Evolutionary conservation across 2,888 invertebrate species (phyloP).

Genomic region (Pterobdella sp.): DNA sequence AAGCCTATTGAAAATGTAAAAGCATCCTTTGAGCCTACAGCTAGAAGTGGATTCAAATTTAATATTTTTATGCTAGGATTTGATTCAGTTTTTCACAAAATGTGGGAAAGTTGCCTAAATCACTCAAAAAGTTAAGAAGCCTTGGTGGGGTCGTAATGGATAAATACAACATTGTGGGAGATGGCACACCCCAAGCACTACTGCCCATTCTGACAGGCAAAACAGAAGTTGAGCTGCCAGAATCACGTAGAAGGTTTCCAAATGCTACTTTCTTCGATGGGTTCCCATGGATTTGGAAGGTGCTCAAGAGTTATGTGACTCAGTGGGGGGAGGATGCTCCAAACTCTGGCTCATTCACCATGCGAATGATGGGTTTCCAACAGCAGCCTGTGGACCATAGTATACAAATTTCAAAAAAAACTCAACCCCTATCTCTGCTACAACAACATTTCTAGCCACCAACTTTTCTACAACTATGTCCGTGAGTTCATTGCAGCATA

Average conservation of each 20-base stretch:
- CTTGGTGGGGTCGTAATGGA: constrained; percentile 43
- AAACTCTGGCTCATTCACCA: constrained; percentile 76
- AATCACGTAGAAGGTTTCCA: constrained; percentile 38
- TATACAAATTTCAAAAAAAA: constrained; percentile 59
- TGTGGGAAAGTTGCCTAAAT: constrained; percentile 45
- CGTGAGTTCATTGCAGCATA: constrained; percentile 60
- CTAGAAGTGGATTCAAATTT: constrained; percentile 28
- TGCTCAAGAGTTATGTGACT: constrained; percentile 61
- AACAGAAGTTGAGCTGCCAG: constrained; percentile 37
- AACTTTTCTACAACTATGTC: constrained; percentile 50
- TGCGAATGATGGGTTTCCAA: constrained; percentile 76
- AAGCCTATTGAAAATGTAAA: constrained; percentile 26
- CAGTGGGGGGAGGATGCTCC: constrained; percentile 73
- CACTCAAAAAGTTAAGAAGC: constrained; percentile 35
- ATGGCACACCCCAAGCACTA: constrained; percentile 39
- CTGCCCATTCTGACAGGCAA: constrained; percentile 40
- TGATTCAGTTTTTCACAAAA: constrained; percentile 73
- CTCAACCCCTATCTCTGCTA: constrained; percentile 55
- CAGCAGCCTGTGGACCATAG: constrained; percentile 81
- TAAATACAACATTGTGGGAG: constrained; percentile 40
- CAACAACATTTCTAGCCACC: constrained; percentile 66
- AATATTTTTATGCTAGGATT: constrained; percentile 67
- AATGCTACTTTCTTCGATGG: constrained; percentile 63
- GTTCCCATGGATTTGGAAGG: constrained; percentile 79
- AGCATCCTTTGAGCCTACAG: not conserved